Conservation (phyloP, 1,140 invertebrate genomes). For the Drosophila aff. region DNA sequence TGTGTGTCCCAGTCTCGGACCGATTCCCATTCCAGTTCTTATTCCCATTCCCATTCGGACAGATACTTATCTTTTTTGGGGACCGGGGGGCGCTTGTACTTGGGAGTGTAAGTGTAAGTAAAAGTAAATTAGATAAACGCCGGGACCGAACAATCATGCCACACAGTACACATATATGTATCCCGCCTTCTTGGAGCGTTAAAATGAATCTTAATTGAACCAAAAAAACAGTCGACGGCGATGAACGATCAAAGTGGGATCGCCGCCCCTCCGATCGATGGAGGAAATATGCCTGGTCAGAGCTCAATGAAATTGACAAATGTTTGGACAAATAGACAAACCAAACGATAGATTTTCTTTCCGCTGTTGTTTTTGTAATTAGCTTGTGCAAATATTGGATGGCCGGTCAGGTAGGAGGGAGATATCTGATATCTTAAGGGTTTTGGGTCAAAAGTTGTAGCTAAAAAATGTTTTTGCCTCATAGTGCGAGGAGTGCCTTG, state of each 20-base stretch:
- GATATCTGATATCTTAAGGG: constrained; percentile 37
- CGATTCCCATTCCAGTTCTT: constrained; percentile 18
- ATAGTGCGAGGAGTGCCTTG: constrained; percentile 61
- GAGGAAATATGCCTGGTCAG: constrained; percentile 73
- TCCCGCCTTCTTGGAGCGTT: constrained; percentile 39
- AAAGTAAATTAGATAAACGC: constrained; percentile 83
- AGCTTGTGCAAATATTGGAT: constrained; percentile 70
- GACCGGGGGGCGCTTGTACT: constrained; percentile 60
- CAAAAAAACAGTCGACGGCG: constrained; percentile 31
- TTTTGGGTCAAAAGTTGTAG: constrained; percentile 74
- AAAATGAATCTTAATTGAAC: constrained; percentile 82
- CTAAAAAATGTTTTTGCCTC: constrained; percentile 54
- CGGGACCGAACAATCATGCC: constrained; percentile 71
- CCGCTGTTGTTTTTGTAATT: constrained; percentile 76
- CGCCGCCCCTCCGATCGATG: constrained; percentile 53
- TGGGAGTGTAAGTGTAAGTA: constrained; percentile 68
- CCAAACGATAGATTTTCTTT: constrained; percentile 60
- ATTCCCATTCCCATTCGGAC: constrained; percentile 28
- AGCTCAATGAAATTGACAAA: constrained; percentile 83
- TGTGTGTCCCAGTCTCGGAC: constrained; percentile 12
- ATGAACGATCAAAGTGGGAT: constrained; percentile 63
- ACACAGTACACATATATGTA: constrained; percentile 8
- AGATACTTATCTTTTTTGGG: constrained; percentile 62
- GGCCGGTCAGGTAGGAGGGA: constrained; percentile 19
- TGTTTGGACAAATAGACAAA: constrained; percentile 80